Conservation (phyloP, 2,113 vertebrate species). For the Rhinoptilus africanus region DNA sequence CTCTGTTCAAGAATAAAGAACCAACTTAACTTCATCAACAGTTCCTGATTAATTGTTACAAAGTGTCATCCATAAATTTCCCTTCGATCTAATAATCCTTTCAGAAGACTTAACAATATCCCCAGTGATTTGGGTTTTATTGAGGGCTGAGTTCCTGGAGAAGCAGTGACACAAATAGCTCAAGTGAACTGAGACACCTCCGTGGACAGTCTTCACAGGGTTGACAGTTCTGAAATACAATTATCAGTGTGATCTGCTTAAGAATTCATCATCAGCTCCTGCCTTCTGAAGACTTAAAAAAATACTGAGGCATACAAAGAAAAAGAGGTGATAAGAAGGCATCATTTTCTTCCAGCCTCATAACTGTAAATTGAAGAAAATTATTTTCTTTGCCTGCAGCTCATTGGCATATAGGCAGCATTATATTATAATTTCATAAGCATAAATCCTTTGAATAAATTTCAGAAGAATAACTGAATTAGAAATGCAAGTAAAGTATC, state of each 20-base stretch:
- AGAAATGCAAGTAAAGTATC: conserved; percentile 83
- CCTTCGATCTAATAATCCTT: conserved; percentile 91
- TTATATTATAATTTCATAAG: conserved; percentile 89
- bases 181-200: conserved; percentile 80
- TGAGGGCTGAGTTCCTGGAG: conserved; percentile 77
- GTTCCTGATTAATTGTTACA: conserved; percentile 90
- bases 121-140: conserved; percentile 85
- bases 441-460: conserved; percentile 88
- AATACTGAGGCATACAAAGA: conserved; percentile 74
- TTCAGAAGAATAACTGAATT: conserved; percentile 86
- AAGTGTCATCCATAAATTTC: conserved; percentile 91
- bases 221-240: conserved; percentile 97
- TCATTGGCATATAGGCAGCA: conserved; percentile 84
- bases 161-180: conserved; percentile 85
- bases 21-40: conserved; percentile 88
- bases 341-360: conserved; percentile 80
- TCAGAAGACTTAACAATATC: conserved; percentile 84
- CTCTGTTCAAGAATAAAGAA: conserved; percentile 69
- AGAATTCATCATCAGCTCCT: conserved; percentile 89
- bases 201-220: conserved; percentile 82
- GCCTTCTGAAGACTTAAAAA: conserved; percentile 84
- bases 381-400: conserved; percentile 88
- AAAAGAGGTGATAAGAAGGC: conserved; percentile 80
- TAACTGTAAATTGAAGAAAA: conserved; percentile 90
- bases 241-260: conserved; percentile 97